phyloP scores from a whole-genome alignment of 2,113 vertebrate genomes.

The Callithrix jacchus region DNA sequence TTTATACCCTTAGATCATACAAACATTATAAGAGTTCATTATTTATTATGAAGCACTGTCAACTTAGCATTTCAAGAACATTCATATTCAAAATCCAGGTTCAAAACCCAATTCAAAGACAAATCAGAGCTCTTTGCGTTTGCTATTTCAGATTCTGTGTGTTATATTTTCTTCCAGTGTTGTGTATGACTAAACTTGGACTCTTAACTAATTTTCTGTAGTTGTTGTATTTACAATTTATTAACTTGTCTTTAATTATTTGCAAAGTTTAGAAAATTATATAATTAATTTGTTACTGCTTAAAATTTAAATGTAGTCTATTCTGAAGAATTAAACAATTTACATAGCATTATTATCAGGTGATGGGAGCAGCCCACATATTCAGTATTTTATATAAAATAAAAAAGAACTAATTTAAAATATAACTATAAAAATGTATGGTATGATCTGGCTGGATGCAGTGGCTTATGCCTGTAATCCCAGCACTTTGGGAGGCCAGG shows the following conservation, averaged over 20 bases:
- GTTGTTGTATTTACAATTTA: slow-evolving; percentile 6
- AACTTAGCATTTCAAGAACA: background rate
- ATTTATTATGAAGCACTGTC: background rate
- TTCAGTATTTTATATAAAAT: background rate
- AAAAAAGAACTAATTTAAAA: slow-evolving; percentile 36
- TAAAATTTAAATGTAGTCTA: background rate
- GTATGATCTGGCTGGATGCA: background rate
- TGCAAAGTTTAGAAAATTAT: background rate
- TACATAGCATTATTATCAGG: background rate
- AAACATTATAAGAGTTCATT: background rate
- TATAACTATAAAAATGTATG: background rate
- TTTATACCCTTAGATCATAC: slow-evolving; percentile 32
- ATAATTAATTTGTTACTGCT: background rate
- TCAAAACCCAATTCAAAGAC: slow-evolving; percentile 6
- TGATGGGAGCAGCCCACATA: background rate
- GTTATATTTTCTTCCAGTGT: slow-evolving; percentile 16
- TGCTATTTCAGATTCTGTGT: background rate
- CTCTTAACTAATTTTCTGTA: background rate
- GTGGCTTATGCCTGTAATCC: too few species aligned
- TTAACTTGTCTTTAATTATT: background rate
- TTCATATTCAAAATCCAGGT: background rate
- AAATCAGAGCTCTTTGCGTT: background rate
- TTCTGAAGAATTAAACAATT: background rate
- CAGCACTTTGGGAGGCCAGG: too few species aligned
- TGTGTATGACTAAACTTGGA: background rate